phyloP scores from a whole-genome alignment of 2,113 vertebrate genomes.

The Brachyhypopomus occidentalis region DNA sequence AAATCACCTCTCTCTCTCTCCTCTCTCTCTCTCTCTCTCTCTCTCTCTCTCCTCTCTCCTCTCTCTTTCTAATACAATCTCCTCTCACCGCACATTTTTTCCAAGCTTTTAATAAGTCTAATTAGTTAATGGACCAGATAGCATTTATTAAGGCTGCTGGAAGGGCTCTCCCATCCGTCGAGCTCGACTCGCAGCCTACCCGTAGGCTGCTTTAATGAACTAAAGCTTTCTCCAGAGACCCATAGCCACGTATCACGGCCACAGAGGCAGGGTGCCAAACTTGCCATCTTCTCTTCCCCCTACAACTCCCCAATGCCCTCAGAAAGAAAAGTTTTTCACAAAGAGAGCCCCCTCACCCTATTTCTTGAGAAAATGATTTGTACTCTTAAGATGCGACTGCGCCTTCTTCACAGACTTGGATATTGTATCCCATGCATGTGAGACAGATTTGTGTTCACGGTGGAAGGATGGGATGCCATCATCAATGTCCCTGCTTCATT shows the following conservation, averaged over 20 bases:
- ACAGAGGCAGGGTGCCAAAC: conserved; percentile 5
- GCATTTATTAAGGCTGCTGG: conserved; percentile 76
- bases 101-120: conserved; percentile 72
- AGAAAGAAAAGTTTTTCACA: not conserved
- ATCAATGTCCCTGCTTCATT: too few relatives aligned
- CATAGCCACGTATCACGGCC: not conserved
- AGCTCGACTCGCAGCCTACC: conserved; percentile 49
- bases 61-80: conserved; percentile 7
- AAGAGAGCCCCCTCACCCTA: not conserved
- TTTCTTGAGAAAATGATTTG: not conserved
- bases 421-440: too few relatives aligned
- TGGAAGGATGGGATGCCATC: too few relatives aligned
- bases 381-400: too few relatives aligned
- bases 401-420: too few relatives aligned
- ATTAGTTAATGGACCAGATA: conserved; percentile 81
- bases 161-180: conserved; percentile 58
- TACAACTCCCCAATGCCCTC: not conserved
- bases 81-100: conserved; percentile 50
- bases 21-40: not conserved
- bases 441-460: too few relatives aligned
- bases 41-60: conserved; percentile 6
- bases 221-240: conserved; percentile 54
- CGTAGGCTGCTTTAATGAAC: conserved; percentile 68
- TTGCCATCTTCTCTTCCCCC: conserved; percentile 13
- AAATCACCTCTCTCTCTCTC: conserved; percentile 65